Percentiles rank a stretch among this genome's conserved stretches.
Evolutionary conservation across 2,797 vertebrate genomes (phyloP).

Genomic region (Peromyscus aztecus): DNA sequence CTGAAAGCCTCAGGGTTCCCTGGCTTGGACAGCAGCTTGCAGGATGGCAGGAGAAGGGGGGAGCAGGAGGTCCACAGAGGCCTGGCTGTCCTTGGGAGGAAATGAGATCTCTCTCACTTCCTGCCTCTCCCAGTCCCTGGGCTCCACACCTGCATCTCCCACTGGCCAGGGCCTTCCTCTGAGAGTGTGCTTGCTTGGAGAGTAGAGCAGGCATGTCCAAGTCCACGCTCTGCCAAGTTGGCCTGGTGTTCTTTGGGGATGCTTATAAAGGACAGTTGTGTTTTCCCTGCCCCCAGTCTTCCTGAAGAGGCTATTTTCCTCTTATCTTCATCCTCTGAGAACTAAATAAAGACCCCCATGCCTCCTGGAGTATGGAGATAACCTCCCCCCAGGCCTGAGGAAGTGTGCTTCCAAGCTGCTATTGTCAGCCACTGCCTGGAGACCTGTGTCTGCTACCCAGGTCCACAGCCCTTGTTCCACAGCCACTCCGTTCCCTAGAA

Average conservation of each 20-base stretch:
- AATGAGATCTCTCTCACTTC: constrained; percentile 87
- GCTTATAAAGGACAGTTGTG: constrained; percentile 68
- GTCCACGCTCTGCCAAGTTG: constrained; percentile 50
- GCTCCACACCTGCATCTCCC: constrained; percentile 73
- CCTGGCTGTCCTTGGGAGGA: constrained; percentile 86
- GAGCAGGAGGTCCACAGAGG: constrained; percentile 86
- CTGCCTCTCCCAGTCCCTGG: constrained; percentile 83
- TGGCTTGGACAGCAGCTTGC: constrained; percentile 73
- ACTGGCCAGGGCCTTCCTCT: constrained; percentile 75
- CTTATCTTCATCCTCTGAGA: constrained; percentile 79
- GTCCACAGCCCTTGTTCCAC: neutral
- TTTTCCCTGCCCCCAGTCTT: constrained; percentile 64
- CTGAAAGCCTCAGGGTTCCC: constrained; percentile 88
- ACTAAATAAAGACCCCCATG: constrained; percentile 66
- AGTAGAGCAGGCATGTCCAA: constrained; percentile 65
- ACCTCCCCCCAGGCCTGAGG: constrained; percentile 50
- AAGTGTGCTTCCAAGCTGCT: neutral
- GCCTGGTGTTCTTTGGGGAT: constrained; percentile 36
- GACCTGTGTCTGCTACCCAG: neutral
- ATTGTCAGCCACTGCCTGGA: constrained; percentile 22
- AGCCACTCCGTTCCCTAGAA: neutral
- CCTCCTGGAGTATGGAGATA: constrained; percentile 77
- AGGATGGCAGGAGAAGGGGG: constrained; percentile 85
- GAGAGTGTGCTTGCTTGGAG: constrained; percentile 82
- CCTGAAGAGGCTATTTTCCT: constrained; percentile 81